phyloP scores from a whole-genome alignment of 2,113 vertebrate species.

The Australoheros scitulus region DNA sequence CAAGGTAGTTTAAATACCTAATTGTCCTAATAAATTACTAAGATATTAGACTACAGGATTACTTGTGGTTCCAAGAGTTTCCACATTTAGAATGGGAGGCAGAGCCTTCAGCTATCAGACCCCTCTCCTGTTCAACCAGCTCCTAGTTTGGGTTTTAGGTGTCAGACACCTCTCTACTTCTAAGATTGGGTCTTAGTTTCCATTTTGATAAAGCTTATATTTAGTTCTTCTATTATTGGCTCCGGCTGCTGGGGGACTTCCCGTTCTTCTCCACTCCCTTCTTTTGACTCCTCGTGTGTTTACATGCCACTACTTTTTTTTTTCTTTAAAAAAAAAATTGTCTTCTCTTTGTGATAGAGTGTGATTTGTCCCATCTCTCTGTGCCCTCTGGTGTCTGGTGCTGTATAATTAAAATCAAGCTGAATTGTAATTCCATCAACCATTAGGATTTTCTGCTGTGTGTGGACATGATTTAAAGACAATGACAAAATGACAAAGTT shows the following conservation, averaged over 20 bases:
- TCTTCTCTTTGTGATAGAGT: too few relatives aligned
- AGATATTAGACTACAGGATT: background rate
- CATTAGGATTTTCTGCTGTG: too few relatives aligned
- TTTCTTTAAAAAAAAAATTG: too few relatives aligned
- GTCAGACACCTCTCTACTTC: background rate
- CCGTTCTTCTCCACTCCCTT: too few relatives aligned
- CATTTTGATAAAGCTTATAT: background rate
- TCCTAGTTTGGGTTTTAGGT: background rate
- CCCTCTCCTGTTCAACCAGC: rapidly evolving
- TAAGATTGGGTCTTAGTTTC: background rate
- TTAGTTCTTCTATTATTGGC: background rate
- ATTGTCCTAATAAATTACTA: background rate
- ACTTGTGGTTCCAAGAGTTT: background rate
- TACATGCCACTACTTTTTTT: too few relatives aligned
- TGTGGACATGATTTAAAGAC: background rate
- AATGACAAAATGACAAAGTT: background rate
- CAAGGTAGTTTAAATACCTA: background rate
- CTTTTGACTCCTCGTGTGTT: too few relatives aligned
- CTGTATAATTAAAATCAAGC: too few relatives aligned
- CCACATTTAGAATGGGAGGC: background rate
- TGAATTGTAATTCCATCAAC: too few relatives aligned
- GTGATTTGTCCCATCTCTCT: too few relatives aligned
- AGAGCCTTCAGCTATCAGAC: background rate
- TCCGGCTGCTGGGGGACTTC: too few relatives aligned
- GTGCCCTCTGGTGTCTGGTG: too few relatives aligned